Percentiles rank a stretch among this genome's conserved stretches.
phyloP scores from a whole-genome alignment of 2,888 invertebrate species.

The Fragum whitleyi region DNA sequence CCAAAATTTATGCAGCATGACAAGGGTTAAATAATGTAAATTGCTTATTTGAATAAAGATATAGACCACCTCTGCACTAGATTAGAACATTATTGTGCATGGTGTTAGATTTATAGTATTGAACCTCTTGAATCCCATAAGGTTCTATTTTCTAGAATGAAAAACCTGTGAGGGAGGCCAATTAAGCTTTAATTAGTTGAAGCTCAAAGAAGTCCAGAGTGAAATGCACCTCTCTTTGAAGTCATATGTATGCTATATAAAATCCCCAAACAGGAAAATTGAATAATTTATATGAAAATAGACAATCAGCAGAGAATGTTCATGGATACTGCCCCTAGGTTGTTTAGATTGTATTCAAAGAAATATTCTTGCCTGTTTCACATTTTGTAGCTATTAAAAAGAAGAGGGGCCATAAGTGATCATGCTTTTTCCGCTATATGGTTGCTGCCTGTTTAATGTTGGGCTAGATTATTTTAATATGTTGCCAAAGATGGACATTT shows the following conservation, averaged over 20 bases:
- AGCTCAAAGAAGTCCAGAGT: conserved; percentile 23
- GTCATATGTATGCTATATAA: conserved; percentile 36
- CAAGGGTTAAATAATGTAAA: too few species aligned
- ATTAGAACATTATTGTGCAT: too few species aligned
- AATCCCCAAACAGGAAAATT: conserved; percentile 21
- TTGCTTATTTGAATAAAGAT: too few species aligned
- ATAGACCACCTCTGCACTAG: too few species aligned
- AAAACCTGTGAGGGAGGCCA: conserved; percentile 16
- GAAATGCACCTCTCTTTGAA: conserved; percentile 41
- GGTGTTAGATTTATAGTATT: too few species aligned
- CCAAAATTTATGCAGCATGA: too few species aligned
- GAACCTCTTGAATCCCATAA: too few species aligned
- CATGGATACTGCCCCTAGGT: background rate
- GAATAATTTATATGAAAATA: conserved; percentile 36
- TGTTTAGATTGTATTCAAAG: conserved; percentile 9
- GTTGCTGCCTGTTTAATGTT: too few species aligned
- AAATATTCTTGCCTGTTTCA: background rate
- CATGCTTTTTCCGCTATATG: too few species aligned
- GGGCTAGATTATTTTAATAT: too few species aligned
- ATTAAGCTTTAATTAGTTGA: conserved; percentile 22
- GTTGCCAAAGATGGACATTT: too few species aligned
- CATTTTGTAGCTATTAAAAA: background rate
- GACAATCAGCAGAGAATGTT: conserved; percentile 20
- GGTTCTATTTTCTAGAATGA: background rate
- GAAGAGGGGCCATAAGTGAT: too few species aligned